Conservation (phyloP, 2,113 vertebrate species). For the Ictalurus furcatus region DNA sequence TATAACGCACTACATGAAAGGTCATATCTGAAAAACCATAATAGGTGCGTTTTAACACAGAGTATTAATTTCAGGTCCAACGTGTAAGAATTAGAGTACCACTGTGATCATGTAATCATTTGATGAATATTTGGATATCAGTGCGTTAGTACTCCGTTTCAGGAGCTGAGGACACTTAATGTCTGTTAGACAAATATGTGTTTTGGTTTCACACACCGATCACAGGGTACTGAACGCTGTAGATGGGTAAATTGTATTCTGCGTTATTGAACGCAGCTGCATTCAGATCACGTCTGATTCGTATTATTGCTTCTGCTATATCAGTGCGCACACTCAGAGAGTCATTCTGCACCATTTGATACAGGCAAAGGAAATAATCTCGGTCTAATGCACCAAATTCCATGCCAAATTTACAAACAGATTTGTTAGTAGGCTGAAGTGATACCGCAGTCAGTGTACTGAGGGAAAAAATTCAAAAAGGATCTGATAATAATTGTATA, state of each 20-base stretch:
- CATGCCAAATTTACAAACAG: conserved; percentile 26
- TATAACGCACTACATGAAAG: no score
- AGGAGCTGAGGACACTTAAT: neutral
- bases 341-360: conserved; percentile 2
- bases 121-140: neutral
- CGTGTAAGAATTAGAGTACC: neutral
- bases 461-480: neutral
- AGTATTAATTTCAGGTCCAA: neutral
- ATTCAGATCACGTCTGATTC: neutral
- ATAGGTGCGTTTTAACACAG: neutral
- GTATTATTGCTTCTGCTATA: neutral
- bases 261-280: neutral
- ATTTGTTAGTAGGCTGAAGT: conserved; percentile 38
- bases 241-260: neutral
- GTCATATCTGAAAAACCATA: no score
- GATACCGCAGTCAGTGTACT: conserved; percentile 24
- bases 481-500: neutral
- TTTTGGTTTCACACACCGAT: neutral
- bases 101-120: neutral
- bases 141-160: neutral
- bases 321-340: neutral
- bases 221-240: neutral
- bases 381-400: conserved; percentile 1
- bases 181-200: neutral
- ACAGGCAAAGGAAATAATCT: neutral